A percentile compares a stretch with the other conserved stretches of the same genome.
phyloP scores from a whole-genome alignment of 2,797 vertebrate genomes.

The Enteromius unitaeniatus region DNA sequence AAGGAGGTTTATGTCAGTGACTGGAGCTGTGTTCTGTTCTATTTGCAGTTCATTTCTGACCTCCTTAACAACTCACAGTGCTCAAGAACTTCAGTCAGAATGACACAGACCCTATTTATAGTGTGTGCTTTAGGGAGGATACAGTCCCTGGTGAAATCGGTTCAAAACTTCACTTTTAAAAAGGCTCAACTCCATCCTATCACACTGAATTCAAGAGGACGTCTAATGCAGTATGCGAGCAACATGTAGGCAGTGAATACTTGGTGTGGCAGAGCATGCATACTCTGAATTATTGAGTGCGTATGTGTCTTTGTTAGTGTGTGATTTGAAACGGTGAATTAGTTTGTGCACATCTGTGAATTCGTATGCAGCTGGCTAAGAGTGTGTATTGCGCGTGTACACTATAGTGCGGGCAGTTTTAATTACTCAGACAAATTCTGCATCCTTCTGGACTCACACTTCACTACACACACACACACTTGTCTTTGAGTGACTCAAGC shows the following conservation, averaged over 20 bases:
- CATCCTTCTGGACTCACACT: slow-evolving; percentile 5
- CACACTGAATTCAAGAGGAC: not conserved
- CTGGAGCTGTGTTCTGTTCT: slow-evolving; percentile 57
- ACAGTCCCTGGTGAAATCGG: slow-evolving; percentile 38
- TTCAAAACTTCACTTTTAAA: slow-evolving; percentile 40
- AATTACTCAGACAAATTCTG: slow-evolving; percentile 4
- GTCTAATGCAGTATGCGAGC: slow-evolving; percentile 5
- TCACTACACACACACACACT: not conserved
- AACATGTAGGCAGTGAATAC: not conserved
- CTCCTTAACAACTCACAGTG: slow-evolving; percentile 61
- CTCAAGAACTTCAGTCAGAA: slow-evolving; percentile 59
- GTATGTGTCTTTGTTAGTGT: not conserved
- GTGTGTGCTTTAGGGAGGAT: slow-evolving; percentile 44
- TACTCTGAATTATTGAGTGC: not conserved
- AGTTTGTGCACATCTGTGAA: not conserved
- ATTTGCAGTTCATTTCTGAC: slow-evolving; percentile 62
- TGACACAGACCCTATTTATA: slow-evolving; percentile 80
- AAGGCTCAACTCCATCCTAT: slow-evolving; percentile 6
- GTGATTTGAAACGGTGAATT: not conserved
- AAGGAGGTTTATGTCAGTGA: slow-evolving; percentile 44
- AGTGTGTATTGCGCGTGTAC: not conserved
- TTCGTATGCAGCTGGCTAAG: not conserved
- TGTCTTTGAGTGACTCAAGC: slow-evolving; percentile 3
- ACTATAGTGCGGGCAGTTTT: slow-evolving; percentile 2
- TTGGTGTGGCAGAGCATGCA: not conserved